These are phyloP conservation scores for Micrasema longulum DNA, from an alignment of 1,140 invertebrate genomes.

Conservation along the genomic window DNA sequence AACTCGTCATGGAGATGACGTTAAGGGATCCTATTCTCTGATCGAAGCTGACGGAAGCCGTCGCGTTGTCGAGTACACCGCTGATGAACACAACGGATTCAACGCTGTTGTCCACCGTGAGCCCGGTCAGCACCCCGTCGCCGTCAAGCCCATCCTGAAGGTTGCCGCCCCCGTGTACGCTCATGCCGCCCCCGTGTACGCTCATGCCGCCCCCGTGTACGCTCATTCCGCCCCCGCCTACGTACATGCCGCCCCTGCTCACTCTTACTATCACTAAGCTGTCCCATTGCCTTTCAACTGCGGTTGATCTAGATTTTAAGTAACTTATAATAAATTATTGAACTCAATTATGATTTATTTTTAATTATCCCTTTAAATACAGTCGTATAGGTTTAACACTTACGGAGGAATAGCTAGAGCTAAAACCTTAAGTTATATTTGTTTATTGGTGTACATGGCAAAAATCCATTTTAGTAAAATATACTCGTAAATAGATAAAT, in stretches of 20 bases:
- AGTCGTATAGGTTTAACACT: too few species aligned
- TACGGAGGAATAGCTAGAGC: too few species aligned
- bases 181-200: slow-evolving; percentile 53
- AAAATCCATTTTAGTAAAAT: too few species aligned
- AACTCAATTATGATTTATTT: too few species aligned
- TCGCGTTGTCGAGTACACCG: slow-evolving; percentile 79
- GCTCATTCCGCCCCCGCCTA: slow-evolving; percentile 19
- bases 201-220: slow-evolving; percentile 53
- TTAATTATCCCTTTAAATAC: too few species aligned
- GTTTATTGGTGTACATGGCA: too few species aligned
- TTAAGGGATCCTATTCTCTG: slow-evolving; percentile 71
- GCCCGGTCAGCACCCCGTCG: slow-evolving; percentile 64
- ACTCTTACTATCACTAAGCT: background rate
- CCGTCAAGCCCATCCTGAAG: slow-evolving; percentile 57
- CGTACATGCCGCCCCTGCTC: slow-evolving; percentile 45
- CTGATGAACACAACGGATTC: slow-evolving; percentile 78
- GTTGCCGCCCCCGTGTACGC: slow-evolving; percentile 54
- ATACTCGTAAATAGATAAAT: too few species aligned
- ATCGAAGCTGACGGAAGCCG: slow-evolving; percentile 76
- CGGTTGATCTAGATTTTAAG: slow-evolving; percentile 23
- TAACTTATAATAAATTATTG: slow-evolving; percentile 26
- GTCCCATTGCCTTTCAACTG: too few species aligned
- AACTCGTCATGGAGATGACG: slow-evolving; percentile 70
- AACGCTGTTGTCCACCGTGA: slow-evolving; percentile 75
- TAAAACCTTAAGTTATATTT: too few species aligned